Conservation (phyloP, 2,888 invertebrate species). For the Ennomos quercinarius region DNA sequence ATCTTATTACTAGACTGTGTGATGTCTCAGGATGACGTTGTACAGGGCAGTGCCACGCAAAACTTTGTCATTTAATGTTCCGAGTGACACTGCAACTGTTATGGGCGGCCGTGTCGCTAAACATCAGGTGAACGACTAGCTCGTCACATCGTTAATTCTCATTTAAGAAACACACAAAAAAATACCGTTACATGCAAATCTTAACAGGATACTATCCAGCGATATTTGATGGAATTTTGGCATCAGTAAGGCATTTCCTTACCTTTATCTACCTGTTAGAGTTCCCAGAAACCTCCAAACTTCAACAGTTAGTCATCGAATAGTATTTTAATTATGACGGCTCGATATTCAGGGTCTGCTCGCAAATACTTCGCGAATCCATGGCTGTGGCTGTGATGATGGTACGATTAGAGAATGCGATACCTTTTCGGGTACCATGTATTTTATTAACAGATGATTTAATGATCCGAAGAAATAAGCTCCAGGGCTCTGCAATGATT, state of each 20-base stretch:
- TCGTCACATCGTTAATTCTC: too few relatives aligned
- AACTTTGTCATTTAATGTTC: too few relatives aligned
- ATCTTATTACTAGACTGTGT: too few relatives aligned
- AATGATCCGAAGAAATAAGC: neutral
- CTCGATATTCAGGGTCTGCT: conserved; percentile 44
- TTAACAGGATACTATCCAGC: too few relatives aligned
- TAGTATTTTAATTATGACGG: conserved; percentile 47
- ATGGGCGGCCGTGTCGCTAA: too few relatives aligned
- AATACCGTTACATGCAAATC: too few relatives aligned
- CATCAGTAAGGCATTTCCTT: conserved; percentile 63
- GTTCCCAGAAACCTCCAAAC: conserved; percentile 62
- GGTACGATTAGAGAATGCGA: neutral
- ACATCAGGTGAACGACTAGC: too few relatives aligned
- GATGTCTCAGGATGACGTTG: too few relatives aligned
- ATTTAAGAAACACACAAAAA: too few relatives aligned
- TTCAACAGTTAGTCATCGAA: conserved; percentile 65
- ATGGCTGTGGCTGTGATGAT: conserved; percentile 13
- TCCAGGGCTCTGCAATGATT: too few relatives aligned
- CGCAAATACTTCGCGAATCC: conserved; percentile 18
- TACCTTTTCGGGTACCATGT: neutral
- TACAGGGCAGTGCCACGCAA: too few relatives aligned
- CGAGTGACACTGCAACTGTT: too few relatives aligned
- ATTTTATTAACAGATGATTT: conserved; percentile 1
- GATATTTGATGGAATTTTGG: neutral
- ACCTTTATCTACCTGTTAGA: conserved; percentile 55